Conservation (phyloP, 2,797 vertebrate species). For the Anisognathus igniventris region DNA sequence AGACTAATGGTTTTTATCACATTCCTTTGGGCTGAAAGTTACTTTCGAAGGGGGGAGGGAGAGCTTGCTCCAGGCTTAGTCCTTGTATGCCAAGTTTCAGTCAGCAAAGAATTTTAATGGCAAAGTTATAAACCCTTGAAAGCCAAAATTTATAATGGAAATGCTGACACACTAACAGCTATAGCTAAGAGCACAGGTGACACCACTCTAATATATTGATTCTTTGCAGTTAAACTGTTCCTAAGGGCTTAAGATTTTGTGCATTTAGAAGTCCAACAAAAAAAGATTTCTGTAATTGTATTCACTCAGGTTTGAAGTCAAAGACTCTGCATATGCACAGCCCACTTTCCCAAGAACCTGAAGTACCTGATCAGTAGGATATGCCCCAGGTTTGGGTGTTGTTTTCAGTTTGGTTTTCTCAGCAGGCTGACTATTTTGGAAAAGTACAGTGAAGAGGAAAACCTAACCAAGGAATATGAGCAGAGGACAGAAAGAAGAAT, state of each 20-base stretch:
- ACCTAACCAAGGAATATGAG: background rate
- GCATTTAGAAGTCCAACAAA: background rate
- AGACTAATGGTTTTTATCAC: constrained; percentile 50
- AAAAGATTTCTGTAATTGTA: background rate
- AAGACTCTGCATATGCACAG: background rate
- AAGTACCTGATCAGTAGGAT: background rate
- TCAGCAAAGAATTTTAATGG: constrained; percentile 50
- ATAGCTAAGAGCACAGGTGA: constrained; percentile 43
- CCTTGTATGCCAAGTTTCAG: constrained; percentile 50
- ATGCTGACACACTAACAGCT: constrained; percentile 49
- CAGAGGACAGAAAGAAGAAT: background rate
- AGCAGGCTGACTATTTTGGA: background rate
- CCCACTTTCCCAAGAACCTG: background rate
- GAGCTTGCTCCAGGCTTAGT: constrained; percentile 39
- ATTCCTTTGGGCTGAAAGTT: constrained; percentile 31
- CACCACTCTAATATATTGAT: background rate
- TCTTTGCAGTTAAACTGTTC: constrained; percentile 26
- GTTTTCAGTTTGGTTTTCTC: background rate
- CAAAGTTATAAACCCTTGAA: constrained; percentile 55
- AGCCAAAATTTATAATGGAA: constrained; percentile 57
- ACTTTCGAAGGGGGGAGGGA: background rate
- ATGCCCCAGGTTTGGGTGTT: background rate
- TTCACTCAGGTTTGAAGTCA: background rate
- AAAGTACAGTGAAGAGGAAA: background rate
- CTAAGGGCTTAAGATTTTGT: background rate